A percentile compares a stretch with the other conserved stretches of the same genome.
phyloP scores from a whole-genome alignment of 2,113 vertebrate species.

The Cyanoderma ruficeps region DNA sequence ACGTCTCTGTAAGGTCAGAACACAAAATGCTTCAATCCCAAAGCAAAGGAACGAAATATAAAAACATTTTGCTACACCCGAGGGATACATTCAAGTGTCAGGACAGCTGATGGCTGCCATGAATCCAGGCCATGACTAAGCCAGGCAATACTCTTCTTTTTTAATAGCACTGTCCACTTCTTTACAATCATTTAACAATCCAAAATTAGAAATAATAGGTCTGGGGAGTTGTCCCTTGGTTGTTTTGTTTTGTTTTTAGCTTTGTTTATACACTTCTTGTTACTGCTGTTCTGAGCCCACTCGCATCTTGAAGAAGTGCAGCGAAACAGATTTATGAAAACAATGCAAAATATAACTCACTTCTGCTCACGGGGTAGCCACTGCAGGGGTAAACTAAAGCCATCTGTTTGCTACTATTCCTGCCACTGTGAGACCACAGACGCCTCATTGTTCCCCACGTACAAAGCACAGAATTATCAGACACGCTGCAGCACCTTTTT shows the following conservation, averaged over 20 bases:
- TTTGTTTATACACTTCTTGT: neutral
- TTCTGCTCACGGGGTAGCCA: neutral
- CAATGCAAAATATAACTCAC: neutral
- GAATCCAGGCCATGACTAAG: slow-evolving; percentile 21
- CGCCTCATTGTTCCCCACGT: neutral
- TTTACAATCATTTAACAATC: neutral
- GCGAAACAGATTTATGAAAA: neutral
- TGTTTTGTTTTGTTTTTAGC: neutral
- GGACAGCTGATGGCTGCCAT: slow-evolving; percentile 8
- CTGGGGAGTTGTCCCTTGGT: neutral
- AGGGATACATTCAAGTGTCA: neutral
- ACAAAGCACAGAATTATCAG: slow-evolving; percentile 50
- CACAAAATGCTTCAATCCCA: neutral
- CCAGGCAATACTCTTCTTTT: neutral
- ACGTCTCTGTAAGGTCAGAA: slow-evolving; percentile 36
- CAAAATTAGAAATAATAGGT: neutral
- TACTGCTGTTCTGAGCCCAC: neutral
- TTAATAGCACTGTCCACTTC: neutral
- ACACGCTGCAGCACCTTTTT: neutral
- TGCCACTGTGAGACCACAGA: neutral
- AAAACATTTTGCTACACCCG: neutral
- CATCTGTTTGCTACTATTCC: slow-evolving; percentile 2
- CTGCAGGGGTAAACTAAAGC: slow-evolving; percentile 5
- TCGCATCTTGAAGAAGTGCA: neutral
- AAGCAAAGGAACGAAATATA: neutral